Conservation (phyloP, 2,888 invertebrate genomes). For the Tinea trinotella region DNA sequence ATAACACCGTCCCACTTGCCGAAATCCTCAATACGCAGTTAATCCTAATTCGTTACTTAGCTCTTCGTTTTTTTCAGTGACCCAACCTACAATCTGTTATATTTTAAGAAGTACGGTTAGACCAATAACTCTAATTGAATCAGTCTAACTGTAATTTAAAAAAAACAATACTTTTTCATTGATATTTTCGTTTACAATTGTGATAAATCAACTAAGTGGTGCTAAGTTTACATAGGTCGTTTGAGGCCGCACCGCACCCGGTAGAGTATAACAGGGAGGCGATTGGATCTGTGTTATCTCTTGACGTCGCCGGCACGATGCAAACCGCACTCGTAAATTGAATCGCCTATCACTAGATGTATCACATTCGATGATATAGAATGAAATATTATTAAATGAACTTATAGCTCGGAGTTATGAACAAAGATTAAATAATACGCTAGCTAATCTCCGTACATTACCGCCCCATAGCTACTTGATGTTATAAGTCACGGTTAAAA, state of each 20-base stretch:
- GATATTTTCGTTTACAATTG: constrained; percentile 19
- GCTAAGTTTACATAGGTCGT: constrained; percentile 30
- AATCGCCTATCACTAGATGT: constrained; percentile 45
- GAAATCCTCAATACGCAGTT: constrained; percentile 37
- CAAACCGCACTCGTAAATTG: constrained; percentile 52
- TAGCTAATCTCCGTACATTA: constrained; percentile 17
- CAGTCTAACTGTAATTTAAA: neutral
- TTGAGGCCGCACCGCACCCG: constrained; percentile 30
- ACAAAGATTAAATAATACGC: constrained; percentile 41
- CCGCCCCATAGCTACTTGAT: constrained; percentile 9
- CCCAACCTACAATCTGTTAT: constrained; percentile 28
- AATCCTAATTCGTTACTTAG: constrained; percentile 41
- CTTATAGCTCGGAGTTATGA: constrained; percentile 48
- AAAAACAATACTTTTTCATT: too few species aligned
- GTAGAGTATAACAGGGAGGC: constrained; percentile 35
- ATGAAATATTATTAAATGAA: constrained; percentile 57
- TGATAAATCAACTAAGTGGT: constrained; percentile 24
- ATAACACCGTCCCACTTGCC: constrained; percentile 25
- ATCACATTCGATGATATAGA: constrained; percentile 55
- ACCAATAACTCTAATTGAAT: constrained; percentile 24
- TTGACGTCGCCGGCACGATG: constrained; percentile 35
- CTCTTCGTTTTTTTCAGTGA: constrained; percentile 29
- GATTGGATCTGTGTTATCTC: constrained; percentile 43
- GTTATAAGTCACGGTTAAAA: constrained; percentile 12
- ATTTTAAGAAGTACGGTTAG: constrained; percentile 30